A percentile compares a stretch with the other conserved stretches of the same genome.
Evolutionary conservation across 2,113 vertebrate genomes (phyloP).

Genomic region (Mobula birostris): DNA sequence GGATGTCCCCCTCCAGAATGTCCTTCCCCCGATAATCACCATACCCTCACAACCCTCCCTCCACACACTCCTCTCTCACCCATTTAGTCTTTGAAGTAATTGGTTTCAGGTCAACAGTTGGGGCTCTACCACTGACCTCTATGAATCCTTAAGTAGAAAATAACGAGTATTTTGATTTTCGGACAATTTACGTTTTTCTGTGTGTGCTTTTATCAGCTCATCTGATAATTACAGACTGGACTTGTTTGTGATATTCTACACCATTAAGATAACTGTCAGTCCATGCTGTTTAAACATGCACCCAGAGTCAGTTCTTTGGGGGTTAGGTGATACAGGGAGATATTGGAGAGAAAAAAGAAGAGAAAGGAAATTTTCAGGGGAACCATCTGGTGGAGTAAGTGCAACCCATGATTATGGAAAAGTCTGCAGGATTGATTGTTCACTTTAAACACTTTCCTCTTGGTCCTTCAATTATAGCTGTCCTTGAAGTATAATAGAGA

Average conservation of each 20-base stretch:
- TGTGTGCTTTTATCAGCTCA: neutral
- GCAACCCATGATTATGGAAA: neutral
- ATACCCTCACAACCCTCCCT: too few relatives aligned
- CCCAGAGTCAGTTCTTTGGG: neutral
- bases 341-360: neutral
- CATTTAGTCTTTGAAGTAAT: neutral
- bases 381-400: neutral
- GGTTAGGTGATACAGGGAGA: too few relatives aligned
- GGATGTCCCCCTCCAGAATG: too few relatives aligned
- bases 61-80: neutral
- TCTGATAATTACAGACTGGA: neutral
- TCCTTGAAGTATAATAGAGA: neutral
- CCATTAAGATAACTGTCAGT: neutral
- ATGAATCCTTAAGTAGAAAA: neutral
- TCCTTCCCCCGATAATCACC: too few relatives aligned
- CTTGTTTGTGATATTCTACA: neutral
- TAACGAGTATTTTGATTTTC: neutral
- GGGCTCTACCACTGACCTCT: neutral
- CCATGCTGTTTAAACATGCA: neutral
- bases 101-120: neutral
- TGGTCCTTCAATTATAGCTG: neutral
- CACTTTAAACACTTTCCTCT: neutral
- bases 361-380: neutral
- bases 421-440: neutral
- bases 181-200: neutral